Conservation (phyloP, 2,113 vertebrate species). For the Brienomyrus longianalis region DNA sequence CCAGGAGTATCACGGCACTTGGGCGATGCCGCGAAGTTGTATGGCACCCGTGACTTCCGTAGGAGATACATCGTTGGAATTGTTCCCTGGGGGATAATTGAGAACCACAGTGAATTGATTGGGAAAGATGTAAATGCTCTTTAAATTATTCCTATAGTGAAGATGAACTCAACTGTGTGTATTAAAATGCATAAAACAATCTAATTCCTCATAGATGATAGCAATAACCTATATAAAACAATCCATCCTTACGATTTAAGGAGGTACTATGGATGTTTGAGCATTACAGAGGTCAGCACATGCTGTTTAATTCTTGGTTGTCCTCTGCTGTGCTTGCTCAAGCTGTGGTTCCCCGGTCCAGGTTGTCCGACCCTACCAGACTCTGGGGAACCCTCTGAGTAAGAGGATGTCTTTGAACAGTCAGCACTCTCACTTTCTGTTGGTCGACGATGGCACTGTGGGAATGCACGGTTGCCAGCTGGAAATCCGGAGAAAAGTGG, state of each 20-base stretch:
- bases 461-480: conserved; percentile 86
- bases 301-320: not conserved
- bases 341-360: conserved; percentile 37
- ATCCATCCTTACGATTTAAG: not conserved
- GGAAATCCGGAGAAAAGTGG: conserved; percentile 75
- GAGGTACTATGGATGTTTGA: conserved; percentile 2
- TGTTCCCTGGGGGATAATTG: conserved; percentile 87
- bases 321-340: not conserved
- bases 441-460: conserved; percentile 88
- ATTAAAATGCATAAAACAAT: not conserved
- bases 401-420: conserved; percentile 84
- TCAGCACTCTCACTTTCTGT: conserved; percentile 89
- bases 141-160: not conserved
- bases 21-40: conserved; percentile 79
- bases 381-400: conserved; percentile 80
- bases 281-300: not conserved
- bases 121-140: conserved; percentile 78
- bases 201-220: not conserved
- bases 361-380: conserved; percentile 85
- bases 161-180: not conserved
- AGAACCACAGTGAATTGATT: conserved; percentile 83
- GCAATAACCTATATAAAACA: not conserved
- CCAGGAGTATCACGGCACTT: conserved; percentile 85
- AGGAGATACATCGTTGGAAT: conserved; percentile 85
- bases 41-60: conserved; percentile 71